Evolutionary conservation across 2,888 invertebrate species (phyloP).

Genomic region (Microdon myrmicae): DNA sequence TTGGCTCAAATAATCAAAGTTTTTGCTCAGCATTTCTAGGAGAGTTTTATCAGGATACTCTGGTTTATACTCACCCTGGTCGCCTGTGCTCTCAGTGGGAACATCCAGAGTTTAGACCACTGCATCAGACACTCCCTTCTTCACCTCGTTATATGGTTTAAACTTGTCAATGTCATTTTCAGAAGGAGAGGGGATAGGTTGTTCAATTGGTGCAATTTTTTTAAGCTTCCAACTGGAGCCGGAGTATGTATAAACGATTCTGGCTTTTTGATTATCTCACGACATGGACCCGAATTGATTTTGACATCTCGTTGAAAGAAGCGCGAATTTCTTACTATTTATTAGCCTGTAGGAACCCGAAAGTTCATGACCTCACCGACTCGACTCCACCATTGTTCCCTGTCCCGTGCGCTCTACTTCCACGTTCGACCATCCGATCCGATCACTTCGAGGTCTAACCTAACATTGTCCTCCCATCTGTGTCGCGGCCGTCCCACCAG

Average conservation of each 20-base stretch:
- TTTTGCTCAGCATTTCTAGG: conserved; percentile 18
- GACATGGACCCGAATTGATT: conserved; percentile 71
- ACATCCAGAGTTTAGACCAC: conserved; percentile 50
- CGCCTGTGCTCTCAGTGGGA: conserved; percentile 29
- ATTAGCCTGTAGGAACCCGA: conserved; percentile 86
- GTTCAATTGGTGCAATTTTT: conserved; percentile 56
- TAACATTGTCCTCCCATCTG: too few species aligned
- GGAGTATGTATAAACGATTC: conserved; percentile 80
- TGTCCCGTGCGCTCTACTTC: too few species aligned
- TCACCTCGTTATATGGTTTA: conserved; percentile 41
- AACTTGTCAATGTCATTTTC: conserved; percentile 4
- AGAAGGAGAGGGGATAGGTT: conserved; percentile 60
- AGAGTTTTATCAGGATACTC: conserved; percentile 25
- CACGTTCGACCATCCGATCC: too few species aligned
- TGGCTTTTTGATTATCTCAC: conserved; percentile 59
- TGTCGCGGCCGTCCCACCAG: too few species aligned
- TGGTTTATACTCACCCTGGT: conserved; percentile 33
- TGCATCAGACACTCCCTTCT: conserved; percentile 57
- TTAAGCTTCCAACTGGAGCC: conserved; percentile 70
- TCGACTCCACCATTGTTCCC: too few species aligned
- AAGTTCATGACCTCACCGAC: conserved; percentile 82
- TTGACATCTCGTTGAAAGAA: too few species aligned
- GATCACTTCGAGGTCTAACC: too few species aligned
- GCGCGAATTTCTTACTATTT: too few species aligned
- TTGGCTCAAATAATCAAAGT: conserved; percentile 21